These are phyloP conservation scores for Brachystomella parvula DNA, from an alignment of 1,140 invertebrate genomes.

Conservation along the genomic window DNA sequence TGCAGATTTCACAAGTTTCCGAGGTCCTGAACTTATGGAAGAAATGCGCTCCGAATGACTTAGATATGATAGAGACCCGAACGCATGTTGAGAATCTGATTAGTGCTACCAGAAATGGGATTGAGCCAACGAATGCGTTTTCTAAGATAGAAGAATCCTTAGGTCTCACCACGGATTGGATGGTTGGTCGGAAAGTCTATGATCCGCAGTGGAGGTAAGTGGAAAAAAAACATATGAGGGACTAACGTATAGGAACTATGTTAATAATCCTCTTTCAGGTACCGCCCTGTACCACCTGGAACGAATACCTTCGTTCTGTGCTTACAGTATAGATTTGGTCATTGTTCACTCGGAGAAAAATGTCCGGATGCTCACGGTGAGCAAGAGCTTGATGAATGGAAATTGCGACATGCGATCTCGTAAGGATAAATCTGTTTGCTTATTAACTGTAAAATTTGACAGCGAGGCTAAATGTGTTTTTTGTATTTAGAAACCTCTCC, in stretches of 20 bases:
- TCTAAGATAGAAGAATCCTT: slow-evolving; percentile 32
- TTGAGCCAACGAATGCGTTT: slow-evolving; percentile 32
- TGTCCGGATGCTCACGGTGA: slow-evolving; percentile 54
- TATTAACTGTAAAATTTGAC: slow-evolving; percentile 6
- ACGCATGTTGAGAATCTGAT: slow-evolving; percentile 29
- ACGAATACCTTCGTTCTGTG: slow-evolving; percentile 33
- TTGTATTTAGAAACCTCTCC: slow-evolving; percentile 20
- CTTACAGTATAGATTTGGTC: slow-evolving; percentile 35
- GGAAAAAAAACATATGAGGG: neutral
- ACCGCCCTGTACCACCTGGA: slow-evolving; percentile 28
- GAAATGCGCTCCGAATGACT: slow-evolving; percentile 21
- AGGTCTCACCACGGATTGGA: slow-evolving; percentile 30
- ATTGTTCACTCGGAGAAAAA: slow-evolving; percentile 34
- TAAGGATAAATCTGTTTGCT: slow-evolving; percentile 41
- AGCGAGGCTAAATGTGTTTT: neutral
- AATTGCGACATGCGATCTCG: slow-evolving; percentile 59
- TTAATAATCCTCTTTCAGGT: slow-evolving; percentile 15
- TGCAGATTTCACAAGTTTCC: slow-evolving; percentile 24
- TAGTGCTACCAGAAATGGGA: slow-evolving; percentile 29
- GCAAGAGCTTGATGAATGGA: slow-evolving; percentile 66
- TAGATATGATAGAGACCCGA: slow-evolving; percentile 35
- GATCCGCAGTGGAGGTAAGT: slow-evolving; percentile 33
- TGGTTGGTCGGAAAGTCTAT: slow-evolving; percentile 21
- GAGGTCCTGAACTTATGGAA: slow-evolving; percentile 32
- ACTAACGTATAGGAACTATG: neutral